A percentile compares a stretch with the other conserved stretches of the same genome.
Evolutionary conservation across 2,888 invertebrate species (phyloP).

Genomic region (Diaperis boleti): DNA sequence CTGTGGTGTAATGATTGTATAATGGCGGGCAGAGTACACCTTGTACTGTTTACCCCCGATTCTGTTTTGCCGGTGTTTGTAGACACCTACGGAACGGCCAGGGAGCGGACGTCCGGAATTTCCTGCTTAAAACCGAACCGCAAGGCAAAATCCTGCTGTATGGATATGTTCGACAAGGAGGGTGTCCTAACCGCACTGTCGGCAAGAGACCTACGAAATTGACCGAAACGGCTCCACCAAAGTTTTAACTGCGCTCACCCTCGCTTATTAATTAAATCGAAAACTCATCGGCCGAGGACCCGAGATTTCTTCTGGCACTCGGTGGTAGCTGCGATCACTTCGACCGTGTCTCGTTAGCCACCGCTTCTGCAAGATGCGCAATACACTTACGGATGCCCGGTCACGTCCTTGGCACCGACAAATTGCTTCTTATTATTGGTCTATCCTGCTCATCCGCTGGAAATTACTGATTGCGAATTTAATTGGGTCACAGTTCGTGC

Average conservation of each 20-base stretch:
- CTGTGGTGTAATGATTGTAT: conserved; percentile 57
- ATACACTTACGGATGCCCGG: conserved; percentile 12
- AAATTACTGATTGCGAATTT: conserved; percentile 41
- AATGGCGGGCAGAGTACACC: conserved; percentile 52
- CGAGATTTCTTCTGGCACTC: too few species aligned
- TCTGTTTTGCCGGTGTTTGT: conserved; percentile 13
- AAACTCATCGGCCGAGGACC: background rate
- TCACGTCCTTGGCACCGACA: conserved; percentile 38
- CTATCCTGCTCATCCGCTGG: conserved; percentile 37
- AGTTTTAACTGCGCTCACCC: conserved; percentile 10
- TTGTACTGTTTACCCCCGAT: conserved; percentile 46
- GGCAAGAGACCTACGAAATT: conserved; percentile 2
- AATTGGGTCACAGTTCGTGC: conserved; percentile 37
- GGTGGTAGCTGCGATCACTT: too few species aligned
- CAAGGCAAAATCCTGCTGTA: too few species aligned
- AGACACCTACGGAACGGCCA: conserved; percentile 1
- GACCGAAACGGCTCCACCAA: conserved; percentile 2
- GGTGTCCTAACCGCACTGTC: too few species aligned
- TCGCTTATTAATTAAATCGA: background rate
- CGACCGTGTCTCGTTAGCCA: too few species aligned
- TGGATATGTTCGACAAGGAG: too few species aligned
- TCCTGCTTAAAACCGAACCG: too few species aligned
- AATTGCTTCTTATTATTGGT: conserved; percentile 40
- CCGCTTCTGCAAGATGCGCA: conserved; percentile 4
- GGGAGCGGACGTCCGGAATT: background rate